Evolutionary conservation across 2,113 vertebrate genomes (phyloP).

Genomic region (Thamnaconus septentrionalis): DNA sequence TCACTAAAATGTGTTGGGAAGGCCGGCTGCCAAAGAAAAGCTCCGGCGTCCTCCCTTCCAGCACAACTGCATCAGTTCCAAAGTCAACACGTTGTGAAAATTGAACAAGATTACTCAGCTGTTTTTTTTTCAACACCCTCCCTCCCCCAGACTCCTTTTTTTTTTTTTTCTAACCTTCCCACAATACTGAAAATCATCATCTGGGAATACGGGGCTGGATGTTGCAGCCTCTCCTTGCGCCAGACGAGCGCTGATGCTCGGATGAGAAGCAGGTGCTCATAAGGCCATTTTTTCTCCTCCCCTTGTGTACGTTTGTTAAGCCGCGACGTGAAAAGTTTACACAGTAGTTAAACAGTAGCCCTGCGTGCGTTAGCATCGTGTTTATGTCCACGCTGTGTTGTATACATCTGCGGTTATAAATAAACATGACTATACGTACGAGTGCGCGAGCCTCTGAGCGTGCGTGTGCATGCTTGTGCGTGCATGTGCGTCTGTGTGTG

Average conservation of each 20-base stretch:
- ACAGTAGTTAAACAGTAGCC: too few species aligned
- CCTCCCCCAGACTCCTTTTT: too few species aligned
- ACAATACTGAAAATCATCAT: slow-evolving; percentile 66
- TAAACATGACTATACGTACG: too few species aligned
- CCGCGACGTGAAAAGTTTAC: too few species aligned
- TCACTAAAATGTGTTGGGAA: slow-evolving; percentile 66
- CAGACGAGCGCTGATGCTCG: too few species aligned
- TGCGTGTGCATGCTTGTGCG: slow-evolving; percentile 9
- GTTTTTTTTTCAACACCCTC: background rate
- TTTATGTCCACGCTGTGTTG: background rate
- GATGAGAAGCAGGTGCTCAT: too few species aligned
- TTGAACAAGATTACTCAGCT: slow-evolving; percentile 57
- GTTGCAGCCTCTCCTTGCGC: slow-evolving; percentile 26
- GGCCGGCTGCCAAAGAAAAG: slow-evolving; percentile 58
- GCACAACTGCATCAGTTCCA: slow-evolving; percentile 58
- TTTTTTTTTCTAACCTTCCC: slow-evolving; percentile 34
- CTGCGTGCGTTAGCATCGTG: too few species aligned
- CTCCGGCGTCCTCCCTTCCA: slow-evolving; percentile 18
- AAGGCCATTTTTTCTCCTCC: background rate
- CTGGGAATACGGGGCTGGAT: slow-evolving; percentile 53
- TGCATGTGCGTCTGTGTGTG: slow-evolving; percentile 21
- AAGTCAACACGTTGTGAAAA: slow-evolving; percentile 76
- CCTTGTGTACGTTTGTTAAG: too few species aligned
- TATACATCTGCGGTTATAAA: background rate
- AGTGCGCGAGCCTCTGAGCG: background rate